Conservation (phyloP, 1,140 invertebrate genomes). For the Lasioglossum albipes region DNA sequence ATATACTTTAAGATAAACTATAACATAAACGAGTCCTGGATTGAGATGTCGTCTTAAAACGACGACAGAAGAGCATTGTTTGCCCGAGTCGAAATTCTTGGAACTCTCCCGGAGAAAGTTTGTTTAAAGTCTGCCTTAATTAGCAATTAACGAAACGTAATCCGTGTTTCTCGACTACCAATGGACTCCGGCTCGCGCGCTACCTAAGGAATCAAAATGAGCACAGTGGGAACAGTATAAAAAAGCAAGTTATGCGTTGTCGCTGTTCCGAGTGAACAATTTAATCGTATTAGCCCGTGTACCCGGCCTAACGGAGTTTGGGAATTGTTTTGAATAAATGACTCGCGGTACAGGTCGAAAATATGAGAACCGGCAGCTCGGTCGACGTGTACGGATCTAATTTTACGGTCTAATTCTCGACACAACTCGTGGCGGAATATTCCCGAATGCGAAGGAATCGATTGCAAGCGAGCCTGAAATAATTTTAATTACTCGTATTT, state of each 20-base stretch:
- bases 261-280: neutral
- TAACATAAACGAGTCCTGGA: no score
- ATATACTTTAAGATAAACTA: no score
- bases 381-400: neutral
- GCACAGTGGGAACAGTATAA: neutral
- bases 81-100: no score
- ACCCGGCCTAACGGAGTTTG: conserved; percentile 12
- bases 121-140: no score
- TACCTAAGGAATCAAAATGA: neutral
- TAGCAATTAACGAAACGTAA: neutral
- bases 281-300: conserved; percentile 20
- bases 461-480: neutral
- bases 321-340: conserved; percentile 24
- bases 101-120: no score
- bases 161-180: neutral
- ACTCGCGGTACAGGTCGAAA: neutral
- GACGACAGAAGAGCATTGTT: no score
- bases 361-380: neutral
- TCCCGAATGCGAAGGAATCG: neutral
- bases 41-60: no score
- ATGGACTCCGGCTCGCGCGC: neutral
- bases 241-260: neutral
- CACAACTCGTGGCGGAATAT: neutral
- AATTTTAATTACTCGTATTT: neutral
- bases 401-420: conserved; percentile 5